Conservation (phyloP, 2,888 invertebrate genomes). For the Amphipoea lucens region DNA sequence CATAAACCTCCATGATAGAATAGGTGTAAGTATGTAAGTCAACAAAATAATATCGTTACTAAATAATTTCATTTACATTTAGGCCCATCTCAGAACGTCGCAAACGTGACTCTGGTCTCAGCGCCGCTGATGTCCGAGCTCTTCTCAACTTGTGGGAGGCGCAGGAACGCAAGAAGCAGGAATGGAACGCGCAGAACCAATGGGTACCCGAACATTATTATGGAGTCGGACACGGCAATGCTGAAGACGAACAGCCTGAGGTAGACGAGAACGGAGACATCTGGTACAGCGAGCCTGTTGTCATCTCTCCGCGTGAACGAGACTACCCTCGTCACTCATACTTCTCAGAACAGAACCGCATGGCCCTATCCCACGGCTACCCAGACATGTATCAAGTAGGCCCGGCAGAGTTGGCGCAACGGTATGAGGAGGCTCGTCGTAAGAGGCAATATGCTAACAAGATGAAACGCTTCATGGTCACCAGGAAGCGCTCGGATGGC, state of each 20-base stretch:
- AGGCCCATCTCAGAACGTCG: constrained; percentile 88
- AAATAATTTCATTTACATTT: constrained; percentile 66
- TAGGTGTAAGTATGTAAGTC: constrained; percentile 61
- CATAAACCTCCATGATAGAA: constrained; percentile 64
- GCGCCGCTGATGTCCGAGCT: constrained; percentile 91
- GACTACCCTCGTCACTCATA: constrained; percentile 86
- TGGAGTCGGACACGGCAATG: constrained; percentile 77
- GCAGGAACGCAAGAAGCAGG: constrained; percentile 89
- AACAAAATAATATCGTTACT: constrained; percentile 47
- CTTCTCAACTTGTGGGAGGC: constrained; percentile 91
- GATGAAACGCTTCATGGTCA: constrained; percentile 91
- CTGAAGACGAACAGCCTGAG: constrained; percentile 88
- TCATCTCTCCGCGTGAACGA: constrained; percentile 84
- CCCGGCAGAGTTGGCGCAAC: constrained; percentile 84
- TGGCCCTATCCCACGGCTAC: constrained; percentile 83
- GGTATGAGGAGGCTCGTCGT: constrained; percentile 87
- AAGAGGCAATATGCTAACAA: constrained; percentile 88
- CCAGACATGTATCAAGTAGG: constrained; percentile 86
- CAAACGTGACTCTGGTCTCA: constrained; percentile 91
- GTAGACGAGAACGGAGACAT: constrained; percentile 89
- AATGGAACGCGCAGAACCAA: constrained; percentile 85
- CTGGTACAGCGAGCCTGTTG: constrained; percentile 91
- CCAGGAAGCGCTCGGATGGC: constrained; percentile 88
- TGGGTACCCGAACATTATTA: constrained; percentile 83
- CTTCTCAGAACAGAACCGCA: constrained; percentile 87